Evolutionary conservation across 2,888 invertebrate species (phyloP).

Genomic region (Gisinianus flammeolus): DNA sequence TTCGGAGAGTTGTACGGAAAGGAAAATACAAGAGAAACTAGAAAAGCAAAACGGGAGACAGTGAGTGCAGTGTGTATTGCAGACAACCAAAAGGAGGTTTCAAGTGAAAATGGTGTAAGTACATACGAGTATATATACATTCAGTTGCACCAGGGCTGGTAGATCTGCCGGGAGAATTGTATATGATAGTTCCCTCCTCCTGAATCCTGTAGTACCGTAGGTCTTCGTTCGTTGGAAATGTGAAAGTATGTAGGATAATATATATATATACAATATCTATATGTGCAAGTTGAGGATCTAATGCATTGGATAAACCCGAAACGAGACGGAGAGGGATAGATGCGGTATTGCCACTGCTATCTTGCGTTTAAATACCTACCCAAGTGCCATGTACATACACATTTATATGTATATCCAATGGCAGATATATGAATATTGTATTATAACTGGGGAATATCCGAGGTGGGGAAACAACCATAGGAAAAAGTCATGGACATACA

Average conservation of each 20-base stretch:
- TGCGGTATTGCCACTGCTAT: background rate
- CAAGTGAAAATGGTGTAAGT: background rate
- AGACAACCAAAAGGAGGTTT: background rate
- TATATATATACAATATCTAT: too few relatives aligned
- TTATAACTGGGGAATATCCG: constrained; percentile 1
- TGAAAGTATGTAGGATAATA: too few relatives aligned
- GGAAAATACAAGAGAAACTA: background rate
- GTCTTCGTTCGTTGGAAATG: background rate
- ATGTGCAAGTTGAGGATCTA: too few relatives aligned
- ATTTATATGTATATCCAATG: background rate
- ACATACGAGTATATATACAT: background rate
- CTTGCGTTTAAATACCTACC: background rate
- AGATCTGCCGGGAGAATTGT: background rate
- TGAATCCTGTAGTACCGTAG: background rate
- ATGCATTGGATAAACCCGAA: background rate
- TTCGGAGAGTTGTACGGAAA: too few relatives aligned
- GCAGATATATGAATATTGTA: background rate
- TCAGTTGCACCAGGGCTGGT: background rate
- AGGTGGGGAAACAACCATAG: background rate
- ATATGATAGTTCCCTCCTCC: background rate
- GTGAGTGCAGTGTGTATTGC: background rate
- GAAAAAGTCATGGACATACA: constrained; percentile 11
- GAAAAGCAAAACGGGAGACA: background rate
- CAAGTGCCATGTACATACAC: background rate
- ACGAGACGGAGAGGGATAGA: background rate